Evolutionary conservation across 1,140 invertebrate species (phyloP).

Genomic region (Drosophila pseudoobscura): DNA sequence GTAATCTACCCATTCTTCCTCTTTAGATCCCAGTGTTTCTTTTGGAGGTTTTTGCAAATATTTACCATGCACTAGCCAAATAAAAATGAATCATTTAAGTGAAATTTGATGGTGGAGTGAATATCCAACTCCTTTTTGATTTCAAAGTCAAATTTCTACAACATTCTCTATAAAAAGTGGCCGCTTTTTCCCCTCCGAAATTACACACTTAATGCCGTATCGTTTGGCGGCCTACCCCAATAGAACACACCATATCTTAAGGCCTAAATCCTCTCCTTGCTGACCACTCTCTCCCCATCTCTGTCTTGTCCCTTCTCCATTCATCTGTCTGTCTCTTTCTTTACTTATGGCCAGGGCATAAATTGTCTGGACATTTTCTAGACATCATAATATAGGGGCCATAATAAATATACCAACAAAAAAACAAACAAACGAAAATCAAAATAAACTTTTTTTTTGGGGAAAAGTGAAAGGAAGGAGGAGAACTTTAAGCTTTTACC

Average conservation of each 20-base stretch:
- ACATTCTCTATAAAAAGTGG: too few species aligned
- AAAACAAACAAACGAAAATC: slow-evolving; percentile 59
- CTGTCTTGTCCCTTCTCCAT: not conserved
- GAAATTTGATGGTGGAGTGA: too few species aligned
- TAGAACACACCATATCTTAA: slow-evolving; percentile 6
- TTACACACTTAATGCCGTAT: not conserved
- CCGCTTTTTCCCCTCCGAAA: not conserved
- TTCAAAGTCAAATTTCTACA: too few species aligned
- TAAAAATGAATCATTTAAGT: too few species aligned
- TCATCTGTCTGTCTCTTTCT: not conserved
- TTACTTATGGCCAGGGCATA: slow-evolving; percentile 45
- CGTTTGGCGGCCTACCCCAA: slow-evolving; percentile 14
- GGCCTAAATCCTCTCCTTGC: slow-evolving; percentile 29
- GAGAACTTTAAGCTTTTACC: slow-evolving; percentile 44
- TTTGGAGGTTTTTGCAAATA: too few species aligned
- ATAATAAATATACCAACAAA: slow-evolving; percentile 67
- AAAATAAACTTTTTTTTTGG: slow-evolving; percentile 57
- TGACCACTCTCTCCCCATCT: not conserved
- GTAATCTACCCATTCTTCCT: too few species aligned
- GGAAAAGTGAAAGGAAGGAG: slow-evolving; percentile 8
- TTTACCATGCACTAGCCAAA: too few species aligned
- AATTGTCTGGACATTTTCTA: slow-evolving; percentile 70
- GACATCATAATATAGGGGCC: slow-evolving; percentile 69
- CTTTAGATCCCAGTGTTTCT: too few species aligned
- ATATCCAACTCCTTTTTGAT: too few species aligned